Base-by-base conservation (phyloP, 2,797 vertebrate genomes). In the Alcedo atthis region DNA sequence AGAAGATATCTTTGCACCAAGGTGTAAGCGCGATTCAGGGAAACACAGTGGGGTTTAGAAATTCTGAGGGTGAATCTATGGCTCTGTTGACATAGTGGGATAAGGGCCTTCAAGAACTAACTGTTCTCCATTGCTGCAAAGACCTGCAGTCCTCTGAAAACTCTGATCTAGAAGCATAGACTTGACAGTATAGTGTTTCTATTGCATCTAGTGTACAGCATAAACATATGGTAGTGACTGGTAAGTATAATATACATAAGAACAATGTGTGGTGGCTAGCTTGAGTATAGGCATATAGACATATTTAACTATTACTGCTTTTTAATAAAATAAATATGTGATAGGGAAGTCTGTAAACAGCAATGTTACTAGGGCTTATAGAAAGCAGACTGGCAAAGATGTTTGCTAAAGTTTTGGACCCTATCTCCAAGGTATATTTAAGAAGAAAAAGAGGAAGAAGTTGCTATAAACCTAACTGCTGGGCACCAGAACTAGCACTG, bases 381-480 rank as follows among this genome's bases (percentile, higher is more conserved):
- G 93, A 93, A 88, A 77, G 59, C 43, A 69, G 82, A 77, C 33
- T 18, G 19, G 59, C 8, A 28, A 93, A 95, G 62, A 76, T 25
- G 76, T 70, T 67, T 59, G 15, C 49, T 82, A 11, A 90, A 93
- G 48, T 46, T 90, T 94, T 69, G 48, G 40, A 49, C 53, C 87
- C 77, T 85, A 45, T 80, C 93, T 90, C 68, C 61, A 80, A 55
- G 20, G 15, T 48, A 75, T 15, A 35, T 45, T 93, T 68, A 69
- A 83, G 83, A 21, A 21, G 20, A 70, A 82, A 87, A 74, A 62
- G 81, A 95, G 87, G 67, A 93, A 88, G 40, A 80, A 62, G 51
- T 85, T 85, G 85, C 71, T 63, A 73, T 68, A 93, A 93, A 53
- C 33, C 89, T 75, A 86, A 61, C 62, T 81, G 81, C 87, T 89